Evolutionary conservation across 2,888 invertebrate genomes (phyloP), one percentile per base, ranked within the genome.

Genomic region (Dryobotodes eremita): DNA sequence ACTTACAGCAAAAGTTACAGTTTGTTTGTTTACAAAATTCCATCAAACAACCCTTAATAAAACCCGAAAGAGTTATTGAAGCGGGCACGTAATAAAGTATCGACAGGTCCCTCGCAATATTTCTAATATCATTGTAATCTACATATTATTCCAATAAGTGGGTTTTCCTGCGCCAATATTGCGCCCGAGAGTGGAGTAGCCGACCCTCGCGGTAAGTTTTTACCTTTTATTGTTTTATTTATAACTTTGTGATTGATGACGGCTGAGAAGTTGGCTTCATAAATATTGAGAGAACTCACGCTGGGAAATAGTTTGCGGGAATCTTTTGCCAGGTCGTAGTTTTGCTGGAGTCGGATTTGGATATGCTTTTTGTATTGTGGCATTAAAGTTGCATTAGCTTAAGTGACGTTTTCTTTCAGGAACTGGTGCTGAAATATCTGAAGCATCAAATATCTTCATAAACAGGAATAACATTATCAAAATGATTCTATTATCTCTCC

Each of bases 201-300:
- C 93, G 93, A 95, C 96, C 95, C 96, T 95, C 93, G 89, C 91
- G 92, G 93, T 94, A 95, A 96, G 94, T 96, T 96, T 95, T 95
- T 95, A 96, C 96, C 96, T 96, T 96, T 97, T 96, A 96, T 97
- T 97, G 96, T 96, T 97, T 96, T 97, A 97, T 97, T 96, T 97
- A 97, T 96, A 97, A 97, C 96, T 97, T 96, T 95, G 95, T 96
- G 97, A 97, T 97, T 97, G 97, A 97, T 97, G 97, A 95, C 92
- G 96, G 95, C 94, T 93, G 94, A 92, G 92, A 94, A 95, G 91
- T 96, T 94, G 81, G 94, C 94, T 96, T 96, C 96, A 97, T 97
- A 97, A 96, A 97, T 97, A 97, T 97, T 96, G 95, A 95, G 94
- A 90, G 91, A 93, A 92, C 92, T 95, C 95, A 94, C 90, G 93